Evolutionary conservation across 2,113 vertebrate species (phyloP).

Genomic region (Trogon melanurus): DNA sequence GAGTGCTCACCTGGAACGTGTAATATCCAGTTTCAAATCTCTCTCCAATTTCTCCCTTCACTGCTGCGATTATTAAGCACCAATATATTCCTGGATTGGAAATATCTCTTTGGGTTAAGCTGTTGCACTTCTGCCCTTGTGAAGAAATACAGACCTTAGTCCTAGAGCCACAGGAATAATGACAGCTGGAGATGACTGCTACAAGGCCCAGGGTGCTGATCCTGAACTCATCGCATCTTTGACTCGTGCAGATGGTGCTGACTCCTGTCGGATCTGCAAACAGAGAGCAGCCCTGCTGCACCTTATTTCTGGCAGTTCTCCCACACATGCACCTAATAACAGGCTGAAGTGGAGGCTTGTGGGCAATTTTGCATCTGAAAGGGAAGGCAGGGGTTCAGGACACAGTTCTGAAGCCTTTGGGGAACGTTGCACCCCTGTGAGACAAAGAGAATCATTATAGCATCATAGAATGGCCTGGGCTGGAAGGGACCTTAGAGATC

Average conservation of each 20-base stretch:
- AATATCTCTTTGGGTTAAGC: background rate
- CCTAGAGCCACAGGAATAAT: background rate
- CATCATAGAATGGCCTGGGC: too few relatives aligned
- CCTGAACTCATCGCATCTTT: background rate
- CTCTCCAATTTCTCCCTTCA: background rate
- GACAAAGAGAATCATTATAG: background rate
- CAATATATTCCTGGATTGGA: background rate
- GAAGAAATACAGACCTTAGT: background rate
- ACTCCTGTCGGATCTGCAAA: background rate
- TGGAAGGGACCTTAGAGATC: too few relatives aligned
- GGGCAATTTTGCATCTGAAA: background rate
- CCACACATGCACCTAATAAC: background rate
- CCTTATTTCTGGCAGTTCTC: background rate
- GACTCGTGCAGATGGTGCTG: fast-evolving
- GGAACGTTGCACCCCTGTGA: fast-evolving
- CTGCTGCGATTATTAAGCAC: background rate
- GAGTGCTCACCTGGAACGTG: background rate
- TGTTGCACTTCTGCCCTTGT: background rate
- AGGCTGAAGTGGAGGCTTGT: background rate
- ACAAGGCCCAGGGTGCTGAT: background rate
- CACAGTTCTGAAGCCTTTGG: background rate
- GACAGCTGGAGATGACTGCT: background rate
- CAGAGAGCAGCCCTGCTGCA: background rate
- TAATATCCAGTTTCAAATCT: background rate
- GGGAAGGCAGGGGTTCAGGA: background rate